Percentiles rank a stretch among this genome's conserved stretches.
These are phyloP conservation scores for Parapristionchus giblindavisi DNA, from an alignment of 2,888 invertebrate species.

Conservation along the genomic window DNA sequence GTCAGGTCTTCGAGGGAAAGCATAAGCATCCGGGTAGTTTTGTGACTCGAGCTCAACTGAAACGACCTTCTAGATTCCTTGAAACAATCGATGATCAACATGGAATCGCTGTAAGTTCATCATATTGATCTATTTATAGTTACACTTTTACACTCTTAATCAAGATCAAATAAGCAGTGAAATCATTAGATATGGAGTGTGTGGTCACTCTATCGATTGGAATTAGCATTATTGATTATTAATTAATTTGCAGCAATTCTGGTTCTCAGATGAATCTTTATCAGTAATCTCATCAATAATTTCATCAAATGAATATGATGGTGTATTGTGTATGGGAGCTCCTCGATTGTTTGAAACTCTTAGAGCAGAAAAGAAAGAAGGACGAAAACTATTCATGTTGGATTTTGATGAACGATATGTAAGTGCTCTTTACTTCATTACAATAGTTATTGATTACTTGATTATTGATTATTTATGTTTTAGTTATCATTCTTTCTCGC, in stretches of 20 bases:
- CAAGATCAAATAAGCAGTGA: too few relatives aligned
- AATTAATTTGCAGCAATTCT: conserved; percentile 56
- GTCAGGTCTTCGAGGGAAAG: conserved; percentile 47
- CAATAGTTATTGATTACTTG: not conserved
- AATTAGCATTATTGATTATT: not conserved
- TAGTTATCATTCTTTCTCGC: conserved; percentile 36
- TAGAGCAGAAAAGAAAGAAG: conserved; percentile 41
- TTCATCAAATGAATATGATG: conserved; percentile 49
- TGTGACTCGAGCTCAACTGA: conserved; percentile 44
- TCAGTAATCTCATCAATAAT: conserved; percentile 50
- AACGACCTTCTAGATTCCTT: conserved; percentile 50
- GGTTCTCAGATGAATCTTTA: conserved; percentile 61
- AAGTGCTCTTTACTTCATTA: conserved; percentile 34
- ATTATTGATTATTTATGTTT: not conserved
- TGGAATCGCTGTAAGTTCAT: conserved; percentile 58
- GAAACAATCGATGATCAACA: conserved; percentile 52
- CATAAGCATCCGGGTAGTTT: conserved; percentile 51
- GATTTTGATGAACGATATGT: conserved; percentile 64
- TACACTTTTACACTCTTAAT: not conserved
- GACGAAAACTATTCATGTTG: conserved; percentile 53
- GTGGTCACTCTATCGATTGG: not conserved
- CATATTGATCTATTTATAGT: not conserved
- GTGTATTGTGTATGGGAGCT: conserved; percentile 61
- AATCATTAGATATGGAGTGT: too few relatives aligned
- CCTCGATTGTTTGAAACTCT: conserved; percentile 56